Evolutionary conservation across 2,113 vertebrate species (phyloP).

Genomic region (Gymnocephalus cernua): DNA sequence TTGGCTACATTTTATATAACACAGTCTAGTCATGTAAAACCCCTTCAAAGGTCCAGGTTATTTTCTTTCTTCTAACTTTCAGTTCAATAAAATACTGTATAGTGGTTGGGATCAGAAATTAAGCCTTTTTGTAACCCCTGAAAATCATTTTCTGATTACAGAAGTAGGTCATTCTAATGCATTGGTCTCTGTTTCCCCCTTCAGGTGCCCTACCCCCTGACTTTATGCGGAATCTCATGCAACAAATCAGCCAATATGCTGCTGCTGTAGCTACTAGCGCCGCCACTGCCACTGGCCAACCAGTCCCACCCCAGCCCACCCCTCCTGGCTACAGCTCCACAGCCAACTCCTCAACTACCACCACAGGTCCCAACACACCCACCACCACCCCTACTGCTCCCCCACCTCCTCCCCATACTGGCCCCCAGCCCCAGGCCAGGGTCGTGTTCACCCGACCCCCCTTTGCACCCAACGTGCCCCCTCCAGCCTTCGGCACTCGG

Average conservation of each 20-base stretch:
- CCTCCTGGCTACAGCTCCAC: conserved; percentile 68
- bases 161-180: background rate
- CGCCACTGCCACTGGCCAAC: conserved; percentile 56
- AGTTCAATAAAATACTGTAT: background rate
- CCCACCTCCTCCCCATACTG: conserved; percentile 70
- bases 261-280: conserved; percentile 87
- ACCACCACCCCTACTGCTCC: conserved; percentile 77
- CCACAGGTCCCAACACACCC: conserved; percentile 74
- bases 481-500: conserved; percentile 77
- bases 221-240: conserved; percentile 93
- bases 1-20: background rate
- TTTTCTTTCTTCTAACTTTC: background rate
- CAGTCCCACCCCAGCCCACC: conserved; percentile 65
- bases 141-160: background rate
- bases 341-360: conserved; percentile 80
- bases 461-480: conserved; percentile 81
- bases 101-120: background rate
- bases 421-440: conserved; percentile 84
- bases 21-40: background rate
- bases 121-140: background rate
- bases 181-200: background rate
- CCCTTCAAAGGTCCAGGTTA: background rate
- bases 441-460: conserved; percentile 91
- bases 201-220: conserved; percentile 87
- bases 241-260: conserved; percentile 94